phyloP scores from a whole-genome alignment of 2,888 invertebrate species.

The Parnassius smintheus region DNA sequence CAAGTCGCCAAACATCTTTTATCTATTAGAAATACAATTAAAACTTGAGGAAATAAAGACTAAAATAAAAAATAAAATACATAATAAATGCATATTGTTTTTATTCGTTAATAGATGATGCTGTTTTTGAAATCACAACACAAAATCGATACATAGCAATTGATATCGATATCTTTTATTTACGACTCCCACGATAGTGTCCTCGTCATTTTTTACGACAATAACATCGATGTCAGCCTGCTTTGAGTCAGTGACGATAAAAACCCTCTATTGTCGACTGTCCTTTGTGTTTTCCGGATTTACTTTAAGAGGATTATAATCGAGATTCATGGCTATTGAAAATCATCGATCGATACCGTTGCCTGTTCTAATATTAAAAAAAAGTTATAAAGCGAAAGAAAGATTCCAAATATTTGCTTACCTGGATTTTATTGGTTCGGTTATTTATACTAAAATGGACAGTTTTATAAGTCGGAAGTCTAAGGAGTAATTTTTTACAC shows the following conservation, averaged over 20 bases:
- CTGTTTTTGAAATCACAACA: neutral
- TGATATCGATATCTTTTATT: conserved; percentile 39
- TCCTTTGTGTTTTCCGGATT: conserved; percentile 49
- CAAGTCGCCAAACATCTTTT: too few relatives aligned
- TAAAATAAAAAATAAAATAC: neutral
- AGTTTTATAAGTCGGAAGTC: neutral
- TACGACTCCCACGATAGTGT: conserved; percentile 37
- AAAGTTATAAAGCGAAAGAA: conserved; percentile 9
- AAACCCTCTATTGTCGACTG: conserved; percentile 32
- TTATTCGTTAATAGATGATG: neutral
- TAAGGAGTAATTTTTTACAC: too few relatives aligned
- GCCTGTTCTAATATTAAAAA: conserved; percentile 2
- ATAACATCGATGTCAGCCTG: conserved; percentile 37
- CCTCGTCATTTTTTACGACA: conserved; percentile 28
- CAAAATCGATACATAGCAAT: conserved; percentile 31
- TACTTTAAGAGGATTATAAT: conserved; percentile 62
- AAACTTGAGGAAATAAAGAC: neutral
- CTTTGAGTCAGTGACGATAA: conserved; percentile 31
- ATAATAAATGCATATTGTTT: neutral
- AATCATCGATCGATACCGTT: conserved; percentile 17
- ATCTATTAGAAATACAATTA: neutral
- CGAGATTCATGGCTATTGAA: conserved; percentile 33
- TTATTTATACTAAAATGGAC: conserved; percentile 1
- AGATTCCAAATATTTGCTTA: conserved; percentile 19
- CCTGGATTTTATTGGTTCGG: neutral